Conservation (phyloP, 2,113 vertebrate genomes). For the Caretta caretta region DNA sequence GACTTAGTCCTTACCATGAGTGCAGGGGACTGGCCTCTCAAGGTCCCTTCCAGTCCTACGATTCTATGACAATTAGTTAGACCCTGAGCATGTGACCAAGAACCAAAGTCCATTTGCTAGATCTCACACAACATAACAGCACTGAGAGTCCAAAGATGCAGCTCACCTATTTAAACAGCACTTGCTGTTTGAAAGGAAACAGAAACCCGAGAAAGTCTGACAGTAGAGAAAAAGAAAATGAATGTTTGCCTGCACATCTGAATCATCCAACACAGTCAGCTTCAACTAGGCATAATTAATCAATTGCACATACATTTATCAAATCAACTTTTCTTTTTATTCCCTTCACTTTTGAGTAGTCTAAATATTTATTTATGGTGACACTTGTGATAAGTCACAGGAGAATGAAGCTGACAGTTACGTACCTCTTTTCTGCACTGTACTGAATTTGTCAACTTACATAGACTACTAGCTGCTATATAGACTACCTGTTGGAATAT, state of each 20-base stretch:
- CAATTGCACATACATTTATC: background rate
- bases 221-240: conserved; percentile 11
- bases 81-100: background rate
- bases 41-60: too few species aligned
- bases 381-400: background rate
- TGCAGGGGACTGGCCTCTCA: too few species aligned
- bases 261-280: background rate
- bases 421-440: background rate
- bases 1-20: too few species aligned
- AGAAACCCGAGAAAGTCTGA: conserved; percentile 38
- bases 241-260: background rate
- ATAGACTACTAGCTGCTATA: background rate
- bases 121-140: conserved; percentile 47
- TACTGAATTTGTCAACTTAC: conserved; percentile 27
- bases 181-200: conserved; percentile 66
- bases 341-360: background rate
- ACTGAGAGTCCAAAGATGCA: conserved; percentile 66
- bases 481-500: conserved; percentile 16
- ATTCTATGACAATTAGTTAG: background rate
- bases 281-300: conserved; percentile 8
- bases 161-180: conserved; percentile 61
- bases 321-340: background rate
- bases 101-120: conserved; percentile 71
- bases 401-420: background rate
- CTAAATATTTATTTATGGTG: background rate